Base-by-base conservation (phyloP, 2,113 vertebrate species). In the Anhinga anhinga region DNA sequence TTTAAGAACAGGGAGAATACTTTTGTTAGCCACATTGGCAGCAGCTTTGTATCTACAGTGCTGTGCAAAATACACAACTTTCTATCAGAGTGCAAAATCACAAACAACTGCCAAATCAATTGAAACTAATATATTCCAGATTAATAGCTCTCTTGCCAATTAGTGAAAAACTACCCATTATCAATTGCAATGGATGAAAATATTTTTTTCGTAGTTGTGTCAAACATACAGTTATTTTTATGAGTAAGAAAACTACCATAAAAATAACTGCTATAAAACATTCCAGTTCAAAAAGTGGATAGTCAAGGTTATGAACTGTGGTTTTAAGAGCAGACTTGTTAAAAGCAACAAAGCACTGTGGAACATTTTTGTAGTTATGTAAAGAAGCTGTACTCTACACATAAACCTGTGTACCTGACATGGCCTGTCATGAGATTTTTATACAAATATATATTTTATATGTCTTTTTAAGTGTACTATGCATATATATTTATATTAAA, bases 91-190 rank as follows among this genome's bases (percentile, higher is more conserved):
- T 47, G 49, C 11, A 91, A 73, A 91, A 55, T 82, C 40, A 67
- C 26, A 62, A 78, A 80, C 23, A 71, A 82, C 72, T 84, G 45
- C 61, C 82, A 87, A 94, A 96, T 63, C 55, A 80, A 53, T 69
- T 82, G 74, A 93, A 97, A 92, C 63, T 65, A 70, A 88, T 66
- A 49, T 63, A 69, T 21, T 82, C 47, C 47, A 96, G 79, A 95
- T 88, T 82, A 85, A 95, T 59, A 50, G 16, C 23, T 88, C 61
- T 87, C 53, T 92, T 94, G 62, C 27, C 52, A 86, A 70, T 94
- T 91, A 95, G 56, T 49, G 53, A 86, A 96, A 93, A 90, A 97
- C 94, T 52, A 78, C 27, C 20, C 55, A 45, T 73, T 96, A 61
- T 88, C n/a, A 92, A 30, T 90, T 71, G 27, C 36, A 90, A 49